Percentiles rank a stretch among this genome's conserved stretches.
Evolutionary conservation across 92 coral and sea anemone species (phyloP).

Genomic region (Palythoa grandiflora): DNA sequence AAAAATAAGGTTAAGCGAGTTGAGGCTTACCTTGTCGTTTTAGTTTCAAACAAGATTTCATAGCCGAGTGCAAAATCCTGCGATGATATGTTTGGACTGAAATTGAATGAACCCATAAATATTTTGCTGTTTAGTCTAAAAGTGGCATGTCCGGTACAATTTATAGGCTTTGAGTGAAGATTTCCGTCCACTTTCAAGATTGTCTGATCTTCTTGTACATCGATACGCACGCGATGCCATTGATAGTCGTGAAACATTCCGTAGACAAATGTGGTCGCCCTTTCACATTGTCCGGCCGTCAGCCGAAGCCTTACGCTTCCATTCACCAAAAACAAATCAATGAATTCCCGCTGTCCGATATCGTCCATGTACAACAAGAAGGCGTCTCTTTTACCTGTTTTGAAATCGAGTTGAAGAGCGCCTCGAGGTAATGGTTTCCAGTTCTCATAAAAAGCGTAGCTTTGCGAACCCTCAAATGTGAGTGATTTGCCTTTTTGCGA

Average conservation of each 20-base stretch:
- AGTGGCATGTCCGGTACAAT: conserved; percentile 16
- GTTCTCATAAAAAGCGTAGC: conserved; percentile 22
- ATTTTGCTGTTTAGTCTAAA: conserved; percentile 22
- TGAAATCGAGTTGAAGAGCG: conserved; percentile 17
- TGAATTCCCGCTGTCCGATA: conserved; percentile 47
- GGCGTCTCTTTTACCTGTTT: conserved; percentile 31
- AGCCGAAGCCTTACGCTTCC: conserved; percentile 45
- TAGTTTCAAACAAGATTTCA: conserved; percentile 15
- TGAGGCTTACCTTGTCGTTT: conserved; percentile 1
- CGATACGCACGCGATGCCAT: conserved; percentile 35
- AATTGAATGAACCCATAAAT: conserved; percentile 21
- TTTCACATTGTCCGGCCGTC: conserved; percentile 20
- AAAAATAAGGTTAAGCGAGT: neutral
- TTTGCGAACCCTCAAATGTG: neutral
- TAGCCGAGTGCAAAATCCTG: conserved; percentile 35
- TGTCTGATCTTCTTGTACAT: neutral
- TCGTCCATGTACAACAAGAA: conserved; percentile 44
- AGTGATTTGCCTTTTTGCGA: neutral
- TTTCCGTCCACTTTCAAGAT: conserved; percentile 5
- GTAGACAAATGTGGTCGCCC: conserved; percentile 23
- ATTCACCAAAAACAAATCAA: conserved; percentile 45
- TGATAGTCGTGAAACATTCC: conserved; percentile 17
- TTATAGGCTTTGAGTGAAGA: conserved; percentile 31
- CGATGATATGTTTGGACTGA: conserved; percentile 40
- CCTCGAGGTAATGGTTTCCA: conserved; percentile 25